A percentile compares a stretch with the other conserved stretches of the same genome.
These are phyloP conservation scores for Engystomops pustulosus DNA, from an alignment of 2,113 vertebrate species.

Conservation along the genomic window DNA sequence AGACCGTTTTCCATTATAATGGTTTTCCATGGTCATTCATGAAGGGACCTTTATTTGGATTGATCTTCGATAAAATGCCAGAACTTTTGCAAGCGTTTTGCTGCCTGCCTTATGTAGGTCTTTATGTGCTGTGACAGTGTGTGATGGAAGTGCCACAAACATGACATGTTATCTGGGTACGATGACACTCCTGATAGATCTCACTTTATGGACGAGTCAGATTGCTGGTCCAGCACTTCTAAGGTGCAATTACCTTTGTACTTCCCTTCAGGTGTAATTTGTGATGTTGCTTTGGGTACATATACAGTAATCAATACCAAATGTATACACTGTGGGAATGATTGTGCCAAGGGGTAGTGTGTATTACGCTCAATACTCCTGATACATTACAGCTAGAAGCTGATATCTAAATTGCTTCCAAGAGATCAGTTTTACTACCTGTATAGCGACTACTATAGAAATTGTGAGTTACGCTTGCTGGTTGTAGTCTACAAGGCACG, in stretches of 20 bases:
- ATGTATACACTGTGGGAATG: background rate
- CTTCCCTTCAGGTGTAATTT: background rate
- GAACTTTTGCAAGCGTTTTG: conserved; percentile 19
- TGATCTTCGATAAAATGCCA: background rate
- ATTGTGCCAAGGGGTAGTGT: background rate
- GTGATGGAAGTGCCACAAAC: background rate
- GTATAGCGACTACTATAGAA: background rate
- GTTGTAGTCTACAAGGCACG: no score
- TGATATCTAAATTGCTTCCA: background rate
- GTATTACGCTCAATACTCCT: background rate
- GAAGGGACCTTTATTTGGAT: background rate
- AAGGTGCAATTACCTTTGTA: background rate
- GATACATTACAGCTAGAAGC: background rate
- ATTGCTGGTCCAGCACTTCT: conserved; percentile 2
- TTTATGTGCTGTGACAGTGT: conserved; percentile 19
- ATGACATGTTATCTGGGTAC: conserved; percentile 23
- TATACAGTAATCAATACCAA: background rate
- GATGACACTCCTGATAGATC: conserved; percentile 16
- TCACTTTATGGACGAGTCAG: background rate
- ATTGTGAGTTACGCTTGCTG: background rate
- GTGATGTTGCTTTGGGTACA: background rate
- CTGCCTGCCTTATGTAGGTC: background rate
- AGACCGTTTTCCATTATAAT: background rate
- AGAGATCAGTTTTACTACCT: background rate
- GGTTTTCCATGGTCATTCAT: background rate